Conservation (phyloP, 2,888 invertebrate species). For the Drosophila paracracens region DNA sequence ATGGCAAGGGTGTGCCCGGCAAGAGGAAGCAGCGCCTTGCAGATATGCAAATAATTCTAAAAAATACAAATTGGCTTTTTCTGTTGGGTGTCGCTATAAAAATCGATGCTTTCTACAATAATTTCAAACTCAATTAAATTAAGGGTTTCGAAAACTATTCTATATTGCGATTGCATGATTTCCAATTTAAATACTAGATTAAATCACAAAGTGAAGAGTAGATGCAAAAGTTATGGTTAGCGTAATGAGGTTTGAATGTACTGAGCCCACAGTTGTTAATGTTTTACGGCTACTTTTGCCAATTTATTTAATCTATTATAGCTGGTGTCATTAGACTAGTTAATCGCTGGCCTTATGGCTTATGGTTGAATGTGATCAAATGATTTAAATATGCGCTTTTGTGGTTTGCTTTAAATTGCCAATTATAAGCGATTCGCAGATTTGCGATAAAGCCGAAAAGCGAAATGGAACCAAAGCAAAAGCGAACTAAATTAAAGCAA, state of each 20-base stretch:
- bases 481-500: constrained; percentile 51
- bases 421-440: constrained; percentile 69
- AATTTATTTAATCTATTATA: not conserved
- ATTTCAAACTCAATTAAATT: not conserved
- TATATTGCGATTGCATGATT: not conserved
- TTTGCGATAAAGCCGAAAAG: constrained; percentile 57
- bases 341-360: constrained; percentile 40
- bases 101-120: not conserved
- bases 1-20: constrained; percentile 38
- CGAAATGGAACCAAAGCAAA: constrained; percentile 33
- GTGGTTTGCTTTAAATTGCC: constrained; percentile 71
- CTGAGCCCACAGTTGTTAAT: not conserved
- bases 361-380: constrained; percentile 45
- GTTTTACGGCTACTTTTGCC: not conserved
- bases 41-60: not conserved
- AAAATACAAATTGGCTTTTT: not conserved
- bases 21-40: constrained; percentile 15
- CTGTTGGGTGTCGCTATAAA: not conserved
- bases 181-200: not conserved
- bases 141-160: not conserved
- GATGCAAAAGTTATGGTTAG: not conserved
- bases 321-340: constrained; percentile 25
- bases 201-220: not conserved
- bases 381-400: constrained; percentile 68
- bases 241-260: not conserved